phyloP scores from a whole-genome alignment of 2,888 invertebrate genomes.

The Osmoderma eremita region DNA sequence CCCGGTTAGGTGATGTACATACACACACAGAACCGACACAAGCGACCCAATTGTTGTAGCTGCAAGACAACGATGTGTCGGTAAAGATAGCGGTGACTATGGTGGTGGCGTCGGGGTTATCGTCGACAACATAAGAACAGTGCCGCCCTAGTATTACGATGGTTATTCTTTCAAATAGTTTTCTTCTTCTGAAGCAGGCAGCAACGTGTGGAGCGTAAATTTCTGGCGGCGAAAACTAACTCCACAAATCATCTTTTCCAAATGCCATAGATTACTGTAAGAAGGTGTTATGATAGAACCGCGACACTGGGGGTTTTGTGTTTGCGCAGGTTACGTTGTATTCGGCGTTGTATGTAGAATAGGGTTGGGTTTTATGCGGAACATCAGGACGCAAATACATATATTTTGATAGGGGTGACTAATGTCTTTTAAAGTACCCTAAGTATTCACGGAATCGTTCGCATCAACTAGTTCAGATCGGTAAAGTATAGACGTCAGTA shows the following conservation, averaged over 20 bases:
- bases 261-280: conserved; percentile 48
- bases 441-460: conserved; percentile 3
- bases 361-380: conserved; percentile 13
- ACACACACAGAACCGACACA: conserved; percentile 3
- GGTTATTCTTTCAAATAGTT: conserved; percentile 32
- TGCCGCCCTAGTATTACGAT: neutral
- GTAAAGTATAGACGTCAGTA: no score
- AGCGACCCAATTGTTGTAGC: conserved; percentile 28
- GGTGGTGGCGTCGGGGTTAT: conserved; percentile 3
- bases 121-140: conserved; percentile 10
- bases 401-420: neutral
- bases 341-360: conserved; percentile 2
- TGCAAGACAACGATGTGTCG: conserved; percentile 15
- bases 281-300: conserved; percentile 12
- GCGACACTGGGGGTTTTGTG: conserved; percentile 20
- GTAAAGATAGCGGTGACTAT: neutral
- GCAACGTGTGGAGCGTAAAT: conserved; percentile 13
- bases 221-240: conserved; percentile 46
- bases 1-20: conserved; percentile 15
- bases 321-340: conserved; percentile 20
- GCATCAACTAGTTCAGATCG: neutral
- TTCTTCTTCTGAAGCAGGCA: conserved; percentile 7
- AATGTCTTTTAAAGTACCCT: conserved; percentile 16
- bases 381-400: conserved; percentile 4
- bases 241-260: conserved; percentile 50